A percentile compares a stretch with the other conserved stretches of the same genome.
phyloP scores from a whole-genome alignment of 37 sponge, comb jelly and placozoan genomes.

The Hexactinellida sp. region DNA sequence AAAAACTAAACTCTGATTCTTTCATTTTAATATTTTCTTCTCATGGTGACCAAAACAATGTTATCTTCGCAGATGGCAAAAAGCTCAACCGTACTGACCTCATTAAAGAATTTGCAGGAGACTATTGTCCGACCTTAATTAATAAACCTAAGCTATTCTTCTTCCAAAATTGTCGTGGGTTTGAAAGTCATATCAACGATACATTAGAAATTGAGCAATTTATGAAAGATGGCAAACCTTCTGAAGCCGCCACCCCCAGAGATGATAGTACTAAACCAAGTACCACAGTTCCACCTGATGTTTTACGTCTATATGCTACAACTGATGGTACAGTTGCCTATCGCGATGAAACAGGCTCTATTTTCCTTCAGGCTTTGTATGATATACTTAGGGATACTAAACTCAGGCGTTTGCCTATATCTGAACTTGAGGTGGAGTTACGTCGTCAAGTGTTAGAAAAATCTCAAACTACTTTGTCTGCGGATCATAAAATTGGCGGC shows the following conservation, averaged over 20 bases:
- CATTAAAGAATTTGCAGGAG: background rate
- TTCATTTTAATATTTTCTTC: background rate
- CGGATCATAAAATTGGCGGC: background rate
- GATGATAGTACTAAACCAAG: too few species aligned
- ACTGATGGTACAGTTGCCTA: background rate
- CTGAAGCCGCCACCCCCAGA: too few species aligned
- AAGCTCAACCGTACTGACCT: background rate
- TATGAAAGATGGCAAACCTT: too few species aligned
- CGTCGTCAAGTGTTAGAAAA: background rate
- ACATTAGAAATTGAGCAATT: background rate
- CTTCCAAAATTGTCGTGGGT: conserved; percentile 3
- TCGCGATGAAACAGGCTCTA: background rate
- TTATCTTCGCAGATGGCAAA: background rate
- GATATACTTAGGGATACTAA: background rate
- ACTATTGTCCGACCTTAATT: background rate
- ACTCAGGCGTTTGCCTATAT: background rate
- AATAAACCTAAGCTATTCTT: background rate
- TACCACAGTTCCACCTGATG: background rate
- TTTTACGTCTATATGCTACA: background rate
- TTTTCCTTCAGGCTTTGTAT: background rate
- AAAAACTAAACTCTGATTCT: background rate
- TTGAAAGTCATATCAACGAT: background rate
- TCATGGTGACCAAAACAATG: background rate
- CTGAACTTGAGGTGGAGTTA: background rate
- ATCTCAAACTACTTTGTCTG: background rate